These are phyloP conservation scores for Graptemys geographica DNA, from an alignment of 2,797 vertebrate genomes.

Conservation along the genomic window DNA sequence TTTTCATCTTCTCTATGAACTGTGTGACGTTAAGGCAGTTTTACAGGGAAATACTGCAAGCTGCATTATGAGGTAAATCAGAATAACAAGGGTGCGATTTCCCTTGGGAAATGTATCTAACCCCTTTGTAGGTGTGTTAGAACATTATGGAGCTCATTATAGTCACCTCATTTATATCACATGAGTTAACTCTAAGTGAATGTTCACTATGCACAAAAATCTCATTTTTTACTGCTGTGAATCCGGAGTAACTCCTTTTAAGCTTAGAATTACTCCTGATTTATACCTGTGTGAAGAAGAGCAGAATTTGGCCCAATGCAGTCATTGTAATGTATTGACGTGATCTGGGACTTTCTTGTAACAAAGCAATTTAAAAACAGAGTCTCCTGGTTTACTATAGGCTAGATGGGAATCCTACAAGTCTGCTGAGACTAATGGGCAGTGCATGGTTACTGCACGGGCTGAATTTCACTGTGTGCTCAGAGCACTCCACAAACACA, in stretches of 20 bases:
- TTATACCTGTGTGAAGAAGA: background rate
- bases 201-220: background rate
- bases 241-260: background rate
- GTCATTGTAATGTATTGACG: background rate
- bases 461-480: background rate
- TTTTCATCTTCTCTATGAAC: background rate
- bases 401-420: background rate
- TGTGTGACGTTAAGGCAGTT: conserved; percentile 4
- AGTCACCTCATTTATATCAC: background rate
- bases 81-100: background rate
- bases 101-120: background rate
- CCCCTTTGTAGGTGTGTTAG: background rate
- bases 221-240: background rate
- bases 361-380: background rate
- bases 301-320: background rate
- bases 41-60: background rate
- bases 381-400: background rate
- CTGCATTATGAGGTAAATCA: background rate
- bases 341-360: background rate
- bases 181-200: background rate
- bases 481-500: background rate
- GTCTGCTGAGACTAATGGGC: background rate
- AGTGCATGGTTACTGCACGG: background rate
- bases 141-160: background rate
- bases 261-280: background rate